Base-by-base conservation (phyloP, 2,888 invertebrate species). In the Theretra japonica region DNA sequence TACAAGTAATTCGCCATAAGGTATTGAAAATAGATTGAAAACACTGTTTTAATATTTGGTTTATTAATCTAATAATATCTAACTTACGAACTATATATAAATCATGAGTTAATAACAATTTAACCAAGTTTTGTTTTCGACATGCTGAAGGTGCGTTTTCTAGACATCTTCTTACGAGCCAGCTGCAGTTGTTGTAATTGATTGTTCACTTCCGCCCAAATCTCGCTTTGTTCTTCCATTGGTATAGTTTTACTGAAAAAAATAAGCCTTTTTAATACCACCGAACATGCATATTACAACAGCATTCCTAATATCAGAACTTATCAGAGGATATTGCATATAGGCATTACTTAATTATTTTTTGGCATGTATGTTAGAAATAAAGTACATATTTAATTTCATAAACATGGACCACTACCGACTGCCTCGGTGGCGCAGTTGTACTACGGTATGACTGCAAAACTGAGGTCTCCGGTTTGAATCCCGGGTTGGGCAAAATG, bases 161-260 rank as follows among this genome's bases (percentile, higher is more conserved):
- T 86, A 2, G 89, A 85, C 76, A 83, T 83, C 77, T 93, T 93
- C 85, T 92, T 93, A 69, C 96, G 95, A 33, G 96, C 93, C 33
- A 96, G 88, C 82, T 97, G 97, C 73, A 97, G 84, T 78, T 96
- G 96, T 79, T 96, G 96, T 59, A 98, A 88, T 81, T 97, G 96
- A 6, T 96, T 94, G 83, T 97, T 96, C 3, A 99, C 96, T 91
- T 99, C 98, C 1, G 96, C 93, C 95, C 97, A 98, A 82, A 99
- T 98, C 83, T 97, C 96, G 48, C 94, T 95, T 86, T 98, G 98
- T 74, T 99, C 98, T 87, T 98, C 98, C 79, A 97, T 97, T 15
- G 98, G 97, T 81, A 99, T 97, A 1, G 97, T 97, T 88, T 95
- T 94, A 83, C 97, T 96, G 87, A 19, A 94, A 94, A 79, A 76